Evolutionary conservation across 2,113 vertebrate species (phyloP), one percentile per base, ranked within the genome.

Genomic region (Apus apus): DNA sequence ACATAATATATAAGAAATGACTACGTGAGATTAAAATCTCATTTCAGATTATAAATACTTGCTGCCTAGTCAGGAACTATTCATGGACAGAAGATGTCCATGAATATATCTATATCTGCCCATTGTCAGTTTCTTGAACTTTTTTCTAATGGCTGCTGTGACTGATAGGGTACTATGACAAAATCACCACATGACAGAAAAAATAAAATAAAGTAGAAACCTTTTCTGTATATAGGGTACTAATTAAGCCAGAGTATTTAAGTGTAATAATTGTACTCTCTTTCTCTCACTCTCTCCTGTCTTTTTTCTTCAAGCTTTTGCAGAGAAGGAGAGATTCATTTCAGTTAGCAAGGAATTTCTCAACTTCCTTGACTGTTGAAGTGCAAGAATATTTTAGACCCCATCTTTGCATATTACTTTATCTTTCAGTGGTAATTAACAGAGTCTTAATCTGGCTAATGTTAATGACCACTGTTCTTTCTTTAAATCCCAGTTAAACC

Each of bases 391-490:
- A 97, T 97, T 96, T 97, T 94, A 97, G 95, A 94, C 82, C 73
- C 80, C 96, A 96, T 97, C 98, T 97, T 96, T 97, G 93, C 97
- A 97, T 97, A 83, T 98, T 98, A 97, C 97, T 98, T 98, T 98
- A 98, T 98, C 98, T 98, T 98, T 98, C 98, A 98, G 97, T 98
- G 97, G 98, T 98, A 98, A 98, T 98, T 98, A 98, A 98, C 97
- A 98, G 91, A 97, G 97, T 97, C 98, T 98, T 98, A 98, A 98
- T 98, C 98, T 98, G 97, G 94, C 97, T 97, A 97, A 98, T 97
- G 97, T 98, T 98, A 98, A 98, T 98, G 98, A 98, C 98, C 97
- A 98, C 97, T 98, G 97, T 98, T 98, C 98, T 98, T 98, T 95
- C 73, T 96, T 97, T 98, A 98, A 98, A 98, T 98, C 98, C 98